These are phyloP conservation scores for Hoplodrina ambigua DNA, from an alignment of 2,888 invertebrate species.

Conservation along the genomic window DNA sequence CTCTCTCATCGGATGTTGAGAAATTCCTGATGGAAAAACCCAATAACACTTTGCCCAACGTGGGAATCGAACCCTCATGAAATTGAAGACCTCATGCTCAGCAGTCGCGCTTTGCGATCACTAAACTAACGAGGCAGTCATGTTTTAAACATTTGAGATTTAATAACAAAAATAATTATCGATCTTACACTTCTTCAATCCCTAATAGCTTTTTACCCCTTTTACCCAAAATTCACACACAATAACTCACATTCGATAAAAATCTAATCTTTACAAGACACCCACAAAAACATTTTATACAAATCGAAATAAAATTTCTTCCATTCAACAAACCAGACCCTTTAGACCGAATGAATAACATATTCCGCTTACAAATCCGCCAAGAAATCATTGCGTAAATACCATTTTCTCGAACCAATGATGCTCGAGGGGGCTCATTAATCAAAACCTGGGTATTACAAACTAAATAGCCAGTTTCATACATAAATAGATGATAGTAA, in stretches of 20 bases:
- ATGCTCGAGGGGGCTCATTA: conserved; percentile 54
- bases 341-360: conserved; percentile 49
- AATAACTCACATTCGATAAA: neutral
- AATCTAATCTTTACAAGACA: neutral
- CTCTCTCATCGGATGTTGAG: too few species aligned
- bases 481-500: conserved; percentile 54
- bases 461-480: conserved; percentile 56
- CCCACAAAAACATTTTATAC: conserved; percentile 10
- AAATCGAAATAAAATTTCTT: conserved; percentile 25
- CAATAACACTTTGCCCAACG: too few species aligned
- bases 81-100: too few species aligned
- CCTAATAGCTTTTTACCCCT: too few species aligned
- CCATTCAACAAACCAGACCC: conserved; percentile 31
- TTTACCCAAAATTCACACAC: too few species aligned
- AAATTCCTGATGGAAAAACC: too few species aligned
- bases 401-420: conserved; percentile 56
- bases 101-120: too few species aligned
- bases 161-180: too few species aligned
- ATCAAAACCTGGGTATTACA: conserved; percentile 54
- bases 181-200: too few species aligned
- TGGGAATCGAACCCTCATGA: too few species aligned
- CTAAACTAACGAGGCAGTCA: too few species aligned
- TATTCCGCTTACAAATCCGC: conserved; percentile 48
- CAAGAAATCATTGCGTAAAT: conserved; percentile 59
- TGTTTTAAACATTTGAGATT: too few species aligned